Evolutionary conservation across 1,140 invertebrate species (phyloP), one percentile per base, ranked within the genome.

Genomic region (Fopius arisanus): DNA sequence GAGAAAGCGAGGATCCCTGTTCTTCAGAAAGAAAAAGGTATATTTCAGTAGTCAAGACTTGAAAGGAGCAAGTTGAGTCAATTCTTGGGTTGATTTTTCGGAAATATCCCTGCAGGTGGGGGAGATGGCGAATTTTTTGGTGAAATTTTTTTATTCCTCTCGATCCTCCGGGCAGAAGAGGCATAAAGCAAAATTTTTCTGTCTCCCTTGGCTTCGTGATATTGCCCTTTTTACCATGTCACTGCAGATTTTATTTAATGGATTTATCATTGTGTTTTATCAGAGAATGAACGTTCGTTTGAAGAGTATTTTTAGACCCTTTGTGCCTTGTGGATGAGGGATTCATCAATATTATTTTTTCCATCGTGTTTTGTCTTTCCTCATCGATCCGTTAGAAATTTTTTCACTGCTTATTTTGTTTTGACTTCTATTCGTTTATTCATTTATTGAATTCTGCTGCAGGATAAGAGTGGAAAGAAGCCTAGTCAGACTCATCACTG

Each of bases 21-120:
- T 97, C 89, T 97, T 96, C 81, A 92, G 95, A 74, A 96, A 95
- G 87, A 95, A 96, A 84, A 96, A 96, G 88, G 92, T 92, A 85
- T 80, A 78, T 80, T 54, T 43, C n/a, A n/a, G n/a, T n/a, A n/a
- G n/a, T n/a, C n/a, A n/a, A n/a, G n/a, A n/a, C n/a, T n/a, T n/a
- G n/a, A n/a, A n/a, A n/a, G n/a, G n/a, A n/a, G n/a, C n/a, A n/a
- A n/a, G n/a, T n/a, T n/a, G n/a, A n/a, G n/a, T n/a, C n/a, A n/a
- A n/a, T n/a, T n/a, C n/a, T n/a, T n/a, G n/a, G n/a, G n/a, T n/a
- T n/a, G n/a, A n/a, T n/a, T n/a, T n/a, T n/a, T n/a, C n/a, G n/a
- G n/a, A n/a, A n/a, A n/a, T n/a, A n/a, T n/a, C n/a, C n/a, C n/a
- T n/a, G n/a, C n/a, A n/a, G n/a, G n/a, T n/a, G n/a, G n/a, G n/a